These are phyloP conservation scores for Glyphotaelius pellucidus DNA, from an alignment of 2,888 invertebrate species.

Conservation along the genomic window DNA sequence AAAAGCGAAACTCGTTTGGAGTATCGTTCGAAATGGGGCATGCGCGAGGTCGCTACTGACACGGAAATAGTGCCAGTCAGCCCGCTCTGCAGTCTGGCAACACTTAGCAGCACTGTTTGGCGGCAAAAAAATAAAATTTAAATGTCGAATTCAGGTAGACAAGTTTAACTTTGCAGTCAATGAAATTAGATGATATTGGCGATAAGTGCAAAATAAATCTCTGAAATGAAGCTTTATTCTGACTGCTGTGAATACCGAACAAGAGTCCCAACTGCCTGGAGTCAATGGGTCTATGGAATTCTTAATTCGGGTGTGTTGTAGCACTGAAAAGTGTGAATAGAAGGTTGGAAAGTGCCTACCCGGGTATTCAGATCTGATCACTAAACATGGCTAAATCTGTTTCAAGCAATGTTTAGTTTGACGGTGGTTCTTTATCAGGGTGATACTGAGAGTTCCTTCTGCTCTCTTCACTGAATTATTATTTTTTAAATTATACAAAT, in stretches of 20 bases:
- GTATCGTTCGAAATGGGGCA: slow-evolving; percentile 9
- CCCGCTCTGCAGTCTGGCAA: slow-evolving; percentile 3
- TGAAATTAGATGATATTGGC: neutral
- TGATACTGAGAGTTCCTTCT: too few relatives aligned
- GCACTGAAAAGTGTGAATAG: too few relatives aligned
- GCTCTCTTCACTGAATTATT: too few relatives aligned
- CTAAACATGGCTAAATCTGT: too few relatives aligned
- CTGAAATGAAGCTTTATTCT: neutral
- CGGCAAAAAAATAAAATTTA: slow-evolving; percentile 29
- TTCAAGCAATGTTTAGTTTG: too few relatives aligned
- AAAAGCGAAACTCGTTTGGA: slow-evolving; percentile 46
- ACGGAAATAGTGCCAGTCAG: slow-evolving; percentile 45
- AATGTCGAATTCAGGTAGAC: neutral
- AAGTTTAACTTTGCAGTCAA: neutral
- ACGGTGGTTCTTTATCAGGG: too few relatives aligned
- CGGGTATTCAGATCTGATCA: too few relatives aligned
- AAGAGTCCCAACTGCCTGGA: too few relatives aligned
- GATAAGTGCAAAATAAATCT: neutral
- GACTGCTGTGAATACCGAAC: neutral
- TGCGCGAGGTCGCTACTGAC: slow-evolving; percentile 41
- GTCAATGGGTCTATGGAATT: too few relatives aligned
- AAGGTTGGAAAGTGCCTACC: too few relatives aligned
- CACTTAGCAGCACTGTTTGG: slow-evolving; percentile 5
- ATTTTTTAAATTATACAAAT: too few relatives aligned
- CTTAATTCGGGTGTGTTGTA: too few relatives aligned